Percentiles rank a stretch among this genome's conserved stretches.
Evolutionary conservation across 2,797 vertebrate species (phyloP).

Genomic region (Lepilemur ruficaudatus): DNA sequence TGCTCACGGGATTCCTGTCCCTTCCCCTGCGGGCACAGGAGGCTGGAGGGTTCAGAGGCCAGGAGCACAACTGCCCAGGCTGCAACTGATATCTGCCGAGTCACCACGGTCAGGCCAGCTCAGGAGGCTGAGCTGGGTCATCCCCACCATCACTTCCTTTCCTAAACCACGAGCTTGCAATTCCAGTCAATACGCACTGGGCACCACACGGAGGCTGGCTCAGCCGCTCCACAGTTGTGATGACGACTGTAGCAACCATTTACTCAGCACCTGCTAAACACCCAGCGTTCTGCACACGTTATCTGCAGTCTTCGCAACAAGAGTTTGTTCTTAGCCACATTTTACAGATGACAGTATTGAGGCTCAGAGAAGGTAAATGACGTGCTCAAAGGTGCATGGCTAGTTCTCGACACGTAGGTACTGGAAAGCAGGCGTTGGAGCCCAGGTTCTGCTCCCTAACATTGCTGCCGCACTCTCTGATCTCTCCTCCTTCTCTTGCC

Average conservation of each 20-base stretch:
- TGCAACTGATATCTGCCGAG: not conserved
- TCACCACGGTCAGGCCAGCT: not conserved
- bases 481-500: not conserved
- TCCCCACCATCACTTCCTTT: not conserved
- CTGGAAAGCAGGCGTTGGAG: not conserved
- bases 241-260: not conserved
- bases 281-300: not conserved
- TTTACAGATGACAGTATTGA: not conserved
- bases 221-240: not conserved
- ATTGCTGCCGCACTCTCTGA: fast-evolving
- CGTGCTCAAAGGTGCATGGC: not conserved
- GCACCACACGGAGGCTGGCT: fast-evolving
- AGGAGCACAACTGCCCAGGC: not conserved
- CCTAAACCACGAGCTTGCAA: not conserved
- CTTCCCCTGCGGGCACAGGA: not conserved
- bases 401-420: not conserved
- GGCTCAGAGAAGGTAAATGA: not conserved
- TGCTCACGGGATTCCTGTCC: not conserved
- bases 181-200: not conserved
- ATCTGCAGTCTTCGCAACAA: not conserved
- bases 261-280: not conserved
- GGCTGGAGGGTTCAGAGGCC: not conserved
- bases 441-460: not conserved
- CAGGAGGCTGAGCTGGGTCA: not conserved
- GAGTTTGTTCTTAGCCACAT: not conserved